These are phyloP conservation scores for Drosophila subobscura DNA, from an alignment of 1,140 invertebrate genomes.

Conservation along the genomic window DNA sequence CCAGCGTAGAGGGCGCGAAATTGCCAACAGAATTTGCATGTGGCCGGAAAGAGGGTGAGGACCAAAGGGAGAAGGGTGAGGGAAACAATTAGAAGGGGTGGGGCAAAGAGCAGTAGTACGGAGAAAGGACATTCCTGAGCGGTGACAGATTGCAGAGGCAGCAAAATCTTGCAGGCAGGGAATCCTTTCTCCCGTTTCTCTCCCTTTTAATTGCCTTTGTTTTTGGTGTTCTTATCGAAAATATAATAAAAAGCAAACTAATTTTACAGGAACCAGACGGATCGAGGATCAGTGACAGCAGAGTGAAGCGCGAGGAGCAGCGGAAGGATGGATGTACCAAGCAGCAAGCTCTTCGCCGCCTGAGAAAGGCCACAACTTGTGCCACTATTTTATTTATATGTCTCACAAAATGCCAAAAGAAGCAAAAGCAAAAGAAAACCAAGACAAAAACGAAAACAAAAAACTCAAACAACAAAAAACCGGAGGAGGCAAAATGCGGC, in stretches of 20 bases:
- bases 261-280: conserved; percentile 46
- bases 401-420: conserved; percentile 59
- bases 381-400: conserved; percentile 76
- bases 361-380: conserved; percentile 41
- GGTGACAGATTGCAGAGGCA: no score
- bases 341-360: no score
- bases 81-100: not conserved
- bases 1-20: conserved; percentile 47
- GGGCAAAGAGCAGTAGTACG: no score
- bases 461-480: conserved; percentile 38
- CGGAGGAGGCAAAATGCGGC: conserved; percentile 55
- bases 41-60: not conserved
- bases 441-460: conserved; percentile 16
- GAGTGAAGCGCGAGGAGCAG: conserved; percentile 6
- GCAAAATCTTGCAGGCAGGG: conserved; percentile 8
- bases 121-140: no score
- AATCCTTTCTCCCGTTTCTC: not conserved
- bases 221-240: conserved; percentile 28
- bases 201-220: no score
- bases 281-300: conserved; percentile 26
- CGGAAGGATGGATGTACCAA: conserved; percentile 7
- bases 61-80: not conserved
- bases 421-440: conserved; percentile 12
- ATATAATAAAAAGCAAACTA: conserved; percentile 28
- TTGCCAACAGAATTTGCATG: conserved; percentile 54